These are phyloP conservation scores for Ectropis grisescens DNA, from an alignment of 1,140 invertebrate genomes.

Conservation along the genomic window DNA sequence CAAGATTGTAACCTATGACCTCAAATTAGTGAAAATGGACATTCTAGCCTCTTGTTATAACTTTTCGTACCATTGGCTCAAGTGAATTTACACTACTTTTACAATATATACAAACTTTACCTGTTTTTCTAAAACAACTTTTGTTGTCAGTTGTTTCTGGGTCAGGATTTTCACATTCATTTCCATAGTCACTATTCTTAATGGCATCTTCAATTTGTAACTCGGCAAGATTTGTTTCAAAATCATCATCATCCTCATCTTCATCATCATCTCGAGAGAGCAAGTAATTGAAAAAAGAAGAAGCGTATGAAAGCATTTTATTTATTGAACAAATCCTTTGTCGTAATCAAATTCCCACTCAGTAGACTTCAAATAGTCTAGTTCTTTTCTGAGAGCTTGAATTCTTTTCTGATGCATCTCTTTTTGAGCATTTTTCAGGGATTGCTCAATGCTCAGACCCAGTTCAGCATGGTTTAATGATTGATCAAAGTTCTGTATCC, in stretches of 20 bases:
- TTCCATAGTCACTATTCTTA: no score
- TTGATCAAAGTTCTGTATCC: conserved; percentile 45
- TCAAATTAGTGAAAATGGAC: no score
- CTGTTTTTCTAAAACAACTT: no score
- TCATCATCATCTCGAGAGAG: conserved; percentile 20
- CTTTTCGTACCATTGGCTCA: no score
- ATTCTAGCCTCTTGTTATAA: no score
- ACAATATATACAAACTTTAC: no score
- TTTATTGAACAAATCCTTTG: conserved; percentile 49
- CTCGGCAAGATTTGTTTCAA: no score
- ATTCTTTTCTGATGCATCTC: conserved; percentile 74
- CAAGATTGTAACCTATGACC: no score
- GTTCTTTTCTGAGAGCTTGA: conserved; percentile 74
- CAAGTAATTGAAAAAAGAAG: conserved; percentile 37
- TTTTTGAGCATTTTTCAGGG: conserved; percentile 40
- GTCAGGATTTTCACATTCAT: no score
- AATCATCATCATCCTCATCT: conserved; percentile 26
- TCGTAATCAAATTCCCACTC: conserved; percentile 78
- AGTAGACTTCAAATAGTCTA: conserved; percentile 76
- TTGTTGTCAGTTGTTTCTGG: no score
- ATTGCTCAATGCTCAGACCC: conserved; percentile 41
- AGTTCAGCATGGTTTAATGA: conserved; percentile 43
- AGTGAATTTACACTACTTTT: no score
- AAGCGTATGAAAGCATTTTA: conserved; percentile 45
- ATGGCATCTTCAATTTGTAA: no score